Base-by-base conservation (phyloP, 2,113 vertebrate species). In the Ictalurus furcatus region DNA sequence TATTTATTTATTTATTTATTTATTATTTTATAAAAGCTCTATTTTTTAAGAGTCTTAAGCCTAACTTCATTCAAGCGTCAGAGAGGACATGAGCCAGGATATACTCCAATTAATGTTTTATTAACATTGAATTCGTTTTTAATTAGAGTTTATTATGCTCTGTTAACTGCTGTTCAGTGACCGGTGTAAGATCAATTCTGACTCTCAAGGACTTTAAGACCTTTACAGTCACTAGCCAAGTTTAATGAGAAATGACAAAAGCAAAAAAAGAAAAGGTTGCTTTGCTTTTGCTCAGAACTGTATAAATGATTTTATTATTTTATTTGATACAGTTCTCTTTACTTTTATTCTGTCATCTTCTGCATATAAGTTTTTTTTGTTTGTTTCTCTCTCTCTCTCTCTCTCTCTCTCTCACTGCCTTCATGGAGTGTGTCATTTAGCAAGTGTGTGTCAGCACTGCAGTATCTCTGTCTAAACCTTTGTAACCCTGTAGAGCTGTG, bases 391-490 rank as follows among this genome's bases (percentile, higher is more conserved):
- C 34, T 34, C 34, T 44, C 40, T 44, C 40, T 44, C 40, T 44
- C 40, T 44, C 40, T 44, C 40, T 28, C 54, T 30, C 28, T 25
- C 58, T 78, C 76, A 17, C 44, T 65, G 21, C 16, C 19, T 52
- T 19, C 21, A 25, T 25, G 28, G 28, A 30, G 86, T 79, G 37
- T 78, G 69, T 65, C 17, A n/a, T 67, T 80, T 80, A 81, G 59
- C 48, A 28, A 40, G 74, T 65, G 30, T 56, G 90, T 93, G 93
- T 93, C 89, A 91, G 74, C 89, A 84, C 83, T 80, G 59, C 30
- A 92, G 37, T 87, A 78, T 11, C 37, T 48, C 59, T 88, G 30
- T 78, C 25, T 61, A 89, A 90, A 92, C 88, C 87, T 88, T 90
- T 83, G 85, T 84, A 89, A 69, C 1, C 58, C 90, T 44, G 59